Base-by-base conservation (phyloP, 2,888 invertebrate genomes). In the Gerosis bhagava region DNA sequence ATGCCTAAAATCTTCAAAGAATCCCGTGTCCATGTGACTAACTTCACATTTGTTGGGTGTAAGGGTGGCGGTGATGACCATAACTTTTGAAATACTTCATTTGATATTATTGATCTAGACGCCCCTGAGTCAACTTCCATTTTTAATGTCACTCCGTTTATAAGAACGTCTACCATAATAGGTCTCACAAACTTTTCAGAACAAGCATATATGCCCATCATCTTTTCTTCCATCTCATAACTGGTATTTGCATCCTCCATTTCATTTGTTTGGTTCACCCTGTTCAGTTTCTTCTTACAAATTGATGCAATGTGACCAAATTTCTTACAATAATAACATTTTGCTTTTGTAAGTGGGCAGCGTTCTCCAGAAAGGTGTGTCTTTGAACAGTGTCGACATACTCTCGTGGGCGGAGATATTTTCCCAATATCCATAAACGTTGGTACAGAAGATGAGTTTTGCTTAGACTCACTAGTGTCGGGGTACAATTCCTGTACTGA, bases 71-170 rank as follows among this genome's bases (percentile, higher is more conserved):
- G 25, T 19, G 11, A 4, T 8, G 21, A n/a, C 39, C 39, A 39
- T 19, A 28, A 39, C 19, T 7, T 28, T 19, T 28, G 10, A 19
- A 17, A 39, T 10, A 8, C 16, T 17, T 22, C 24, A 8, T 37
- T 25, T 10, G 19, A 36, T 8, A 19, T 25, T 11, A 36, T 36
- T 10, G 15, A 21, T 24, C 21, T 22, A 5, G 22, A 36, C 8
- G 15, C 37, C 11, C 37, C 37, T 6, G 37, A 16, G 16, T 37
- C 37, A 16, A 37, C 17, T 26, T 37, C 25, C 37, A 37, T 37
- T 3, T 10, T 8, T 5, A 37, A 17, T 24, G 10, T 25, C 5
- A 17, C 37, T 4, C 16, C 16, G 17, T 37, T 37, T 25, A 36
- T 15, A 13, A 13, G 15, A 15, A 24, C 24, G 10, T 36, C 36